Evolutionary conservation across 2,113 vertebrate species (phyloP), one percentile per base, ranked within the genome.

Genomic region (Heptranchias perlo): DNA sequence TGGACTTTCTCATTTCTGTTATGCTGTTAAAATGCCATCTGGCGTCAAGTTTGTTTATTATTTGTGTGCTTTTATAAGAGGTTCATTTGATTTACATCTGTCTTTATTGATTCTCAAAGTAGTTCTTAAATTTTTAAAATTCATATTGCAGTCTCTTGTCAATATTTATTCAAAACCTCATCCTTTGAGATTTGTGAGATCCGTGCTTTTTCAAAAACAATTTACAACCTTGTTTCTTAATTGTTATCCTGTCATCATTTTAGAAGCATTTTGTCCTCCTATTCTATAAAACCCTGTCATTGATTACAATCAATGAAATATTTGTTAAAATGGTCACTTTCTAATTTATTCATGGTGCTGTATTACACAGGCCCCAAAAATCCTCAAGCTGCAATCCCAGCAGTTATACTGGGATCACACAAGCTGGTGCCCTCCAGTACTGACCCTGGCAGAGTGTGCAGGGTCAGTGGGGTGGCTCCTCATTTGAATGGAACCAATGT

Each of bases 11-110:
- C 52, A 39, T 28, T 65, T 94, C n/a, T 28, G 35, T 44, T 3
- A 94, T 94, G 91, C 39, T 94, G 58, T 47, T 94, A 65, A 65
- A 47, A 18, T 94, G 92, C 92, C 92, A 65, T 47, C 39, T 94
- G 92, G 61, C 1, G n/a, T 94, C 92, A 39, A 23, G 49, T 89
- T 58, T 14, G 35, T 61, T 61, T 54, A 54, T n/a, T 91, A 61
- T 18, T 35, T 91, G 28, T 58, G 14, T 61, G 31, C 5, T 91
- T 14, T n/a, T 54, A 89, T 49, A 54, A 52, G 86, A 28, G 49
- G 7, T 52, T 89, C 58, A 91, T 21, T 91, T 91, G 54, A 91
- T 18, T 61, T 78, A 78, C 76, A 11, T 78, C 35, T n/a, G 2
- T n/a, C 31, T n/a, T 76, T 58, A 89, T 35, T 58, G 52, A 58